Percentiles rank a stretch among this genome's conserved stretches.
Evolutionary conservation across 2,797 vertebrate species (phyloP).

Genomic region (Gambusia yucatana): DNA sequence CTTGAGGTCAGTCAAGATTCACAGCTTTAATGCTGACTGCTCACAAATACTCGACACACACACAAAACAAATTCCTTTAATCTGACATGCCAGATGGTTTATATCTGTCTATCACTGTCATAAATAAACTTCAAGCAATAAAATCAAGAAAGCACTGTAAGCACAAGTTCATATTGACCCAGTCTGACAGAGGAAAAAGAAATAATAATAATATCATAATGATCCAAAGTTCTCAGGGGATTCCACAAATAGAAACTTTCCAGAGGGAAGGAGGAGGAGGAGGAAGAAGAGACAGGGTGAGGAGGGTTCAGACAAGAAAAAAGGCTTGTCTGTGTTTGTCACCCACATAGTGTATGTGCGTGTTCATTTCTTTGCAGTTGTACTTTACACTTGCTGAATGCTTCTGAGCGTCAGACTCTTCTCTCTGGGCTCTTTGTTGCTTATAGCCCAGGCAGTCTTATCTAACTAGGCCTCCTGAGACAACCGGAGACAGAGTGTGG

Average conservation of each 20-base stretch:
- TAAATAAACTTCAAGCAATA: slow-evolving; percentile 1
- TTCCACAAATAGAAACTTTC: slow-evolving; percentile 61
- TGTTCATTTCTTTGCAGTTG: slow-evolving; percentile 28
- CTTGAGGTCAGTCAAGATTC: not conserved
- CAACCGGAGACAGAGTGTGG: slow-evolving; percentile 33
- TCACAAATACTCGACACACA: not conserved
- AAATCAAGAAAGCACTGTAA: not conserved
- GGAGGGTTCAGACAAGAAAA: slow-evolving; percentile 48
- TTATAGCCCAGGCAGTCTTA: slow-evolving; percentile 69
- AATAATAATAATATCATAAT: slow-evolving; percentile 48
- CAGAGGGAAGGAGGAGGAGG: slow-evolving; percentile 28
- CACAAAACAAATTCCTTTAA: not conserved
- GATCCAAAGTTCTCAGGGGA: slow-evolving; percentile 50
- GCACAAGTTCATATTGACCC: slow-evolving; percentile 29
- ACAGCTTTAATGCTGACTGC: slow-evolving; percentile 2
- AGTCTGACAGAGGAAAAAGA: slow-evolving; percentile 48
- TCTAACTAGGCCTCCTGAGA: slow-evolving; percentile 69
- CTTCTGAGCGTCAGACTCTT: slow-evolving; percentile 51
- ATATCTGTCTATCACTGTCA: slow-evolving; percentile 5
- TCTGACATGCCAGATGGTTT: not conserved
- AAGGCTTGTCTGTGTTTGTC: slow-evolving; percentile 60
- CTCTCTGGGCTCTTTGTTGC: slow-evolving; percentile 60
- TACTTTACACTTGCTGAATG: slow-evolving; percentile 61
- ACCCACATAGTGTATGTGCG: slow-evolving; percentile 39
- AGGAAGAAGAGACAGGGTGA: slow-evolving; percentile 42